Percentiles rank a stretch among this genome's conserved stretches.
phyloP scores from a whole-genome alignment of 1,140 invertebrate species.

The Aphaenogaster rudis region DNA sequence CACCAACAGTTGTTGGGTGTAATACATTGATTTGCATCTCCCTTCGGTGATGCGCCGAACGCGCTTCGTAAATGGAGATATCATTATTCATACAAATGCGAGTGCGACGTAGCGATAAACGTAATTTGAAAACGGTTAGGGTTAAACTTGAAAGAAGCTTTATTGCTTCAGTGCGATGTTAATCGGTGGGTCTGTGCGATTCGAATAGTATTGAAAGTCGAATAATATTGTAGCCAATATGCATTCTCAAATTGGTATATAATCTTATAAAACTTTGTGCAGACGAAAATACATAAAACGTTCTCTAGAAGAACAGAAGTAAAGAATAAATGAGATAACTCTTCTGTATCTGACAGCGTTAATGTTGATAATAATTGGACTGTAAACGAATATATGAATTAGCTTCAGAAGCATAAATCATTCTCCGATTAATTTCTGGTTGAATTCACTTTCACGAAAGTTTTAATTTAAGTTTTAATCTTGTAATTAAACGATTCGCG shows the following conservation, averaged over 20 bases:
- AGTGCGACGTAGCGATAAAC: constrained; percentile 3
- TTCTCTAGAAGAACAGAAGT: not conserved
- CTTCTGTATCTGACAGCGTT: not conserved
- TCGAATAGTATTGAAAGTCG: not conserved
- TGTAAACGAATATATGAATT: not conserved
- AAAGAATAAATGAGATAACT: not conserved
- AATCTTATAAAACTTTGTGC: constrained; percentile 3
- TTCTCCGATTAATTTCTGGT: not conserved
- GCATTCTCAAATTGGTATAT: not conserved
- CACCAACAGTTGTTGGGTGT: constrained; percentile 2
- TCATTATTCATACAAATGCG: constrained; percentile 34
- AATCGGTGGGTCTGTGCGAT: not conserved
- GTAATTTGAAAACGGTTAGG: constrained; percentile 10
- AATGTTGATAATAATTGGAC: not conserved
- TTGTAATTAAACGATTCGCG: not conserved
- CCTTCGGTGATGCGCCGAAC: not conserved
- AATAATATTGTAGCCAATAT: not conserved
- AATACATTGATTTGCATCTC: constrained; percentile 32
- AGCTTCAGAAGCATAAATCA: not conserved
- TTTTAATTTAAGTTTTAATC: constrained; percentile 8
- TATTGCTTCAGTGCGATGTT: not conserved
- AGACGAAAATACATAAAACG: not conserved
- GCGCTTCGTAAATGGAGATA: not conserved
- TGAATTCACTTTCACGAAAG: constrained; percentile 1
- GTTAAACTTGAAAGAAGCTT: not conserved